Conservation (phyloP, 2,113 vertebrate species). For the Condylura cristata region DNA sequence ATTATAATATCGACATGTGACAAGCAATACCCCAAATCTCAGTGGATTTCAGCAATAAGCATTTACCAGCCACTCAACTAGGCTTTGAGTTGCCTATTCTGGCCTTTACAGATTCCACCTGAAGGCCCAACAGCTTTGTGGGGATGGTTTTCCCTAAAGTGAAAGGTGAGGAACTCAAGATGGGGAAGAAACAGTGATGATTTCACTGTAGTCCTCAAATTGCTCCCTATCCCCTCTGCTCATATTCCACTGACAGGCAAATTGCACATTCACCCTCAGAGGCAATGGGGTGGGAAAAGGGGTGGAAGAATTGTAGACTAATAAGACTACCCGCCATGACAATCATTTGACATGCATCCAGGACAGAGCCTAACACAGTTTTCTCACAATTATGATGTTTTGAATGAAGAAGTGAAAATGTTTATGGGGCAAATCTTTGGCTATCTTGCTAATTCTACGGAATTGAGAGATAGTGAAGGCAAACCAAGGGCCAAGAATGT, state of each 20-base stretch:
- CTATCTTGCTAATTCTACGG: background rate
- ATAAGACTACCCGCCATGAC: background rate
- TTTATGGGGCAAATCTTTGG: background rate
- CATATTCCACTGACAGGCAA: background rate
- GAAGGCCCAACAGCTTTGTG: background rate
- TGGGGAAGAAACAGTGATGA: background rate
- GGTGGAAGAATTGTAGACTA: background rate
- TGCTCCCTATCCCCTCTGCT: background rate
- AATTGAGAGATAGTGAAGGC: background rate
- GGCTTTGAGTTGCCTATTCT: background rate
- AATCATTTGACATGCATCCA: background rate
- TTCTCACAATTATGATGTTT: background rate
- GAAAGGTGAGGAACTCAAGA: background rate
- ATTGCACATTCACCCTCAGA: background rate
- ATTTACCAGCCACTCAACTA: background rate
- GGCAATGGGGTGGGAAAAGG: no score
- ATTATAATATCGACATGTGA: background rate
- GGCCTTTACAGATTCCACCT: background rate
- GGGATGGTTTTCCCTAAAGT: background rate
- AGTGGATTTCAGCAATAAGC: background rate
- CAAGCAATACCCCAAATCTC: background rate
- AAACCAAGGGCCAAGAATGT: no score
- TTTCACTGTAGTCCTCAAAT: background rate
- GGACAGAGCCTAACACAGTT: background rate
- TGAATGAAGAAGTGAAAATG: background rate